phyloP scores from a whole-genome alignment of 2,888 invertebrate genomes.

The Apeira syringaria region DNA sequence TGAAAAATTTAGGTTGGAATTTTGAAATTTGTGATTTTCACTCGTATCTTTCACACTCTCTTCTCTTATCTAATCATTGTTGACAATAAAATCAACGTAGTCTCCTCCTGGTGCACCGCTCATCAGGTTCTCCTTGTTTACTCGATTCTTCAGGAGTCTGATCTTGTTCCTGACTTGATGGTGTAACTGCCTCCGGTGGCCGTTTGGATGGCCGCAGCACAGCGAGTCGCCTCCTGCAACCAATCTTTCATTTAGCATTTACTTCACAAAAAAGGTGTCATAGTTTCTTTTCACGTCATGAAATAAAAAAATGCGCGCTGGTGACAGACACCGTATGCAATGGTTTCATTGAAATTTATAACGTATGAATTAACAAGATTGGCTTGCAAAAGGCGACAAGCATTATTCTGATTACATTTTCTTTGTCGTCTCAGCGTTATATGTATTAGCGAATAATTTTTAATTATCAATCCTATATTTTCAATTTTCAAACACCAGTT shows the following conservation, averaged over 20 bases:
- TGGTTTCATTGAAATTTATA: background rate
- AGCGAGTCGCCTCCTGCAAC: slow-evolving; percentile 76
- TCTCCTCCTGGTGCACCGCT: slow-evolving; percentile 54
- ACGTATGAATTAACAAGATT: slow-evolving; percentile 36
- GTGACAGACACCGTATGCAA: background rate
- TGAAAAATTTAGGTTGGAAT: too few relatives aligned
- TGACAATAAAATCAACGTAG: slow-evolving; percentile 72
- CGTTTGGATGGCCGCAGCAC: slow-evolving; percentile 55
- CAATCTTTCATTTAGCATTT: slow-evolving; percentile 49
- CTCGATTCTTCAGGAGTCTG: slow-evolving; percentile 48
- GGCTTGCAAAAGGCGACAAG: slow-evolving; percentile 59
- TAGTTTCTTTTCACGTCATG: too few relatives aligned
- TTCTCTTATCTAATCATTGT: slow-evolving; percentile 55
- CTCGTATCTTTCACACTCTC: too few relatives aligned
- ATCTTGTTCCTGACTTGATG: slow-evolving; percentile 58
- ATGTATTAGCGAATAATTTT: too few relatives aligned
- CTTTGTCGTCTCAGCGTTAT: background rate
- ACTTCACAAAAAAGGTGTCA: background rate
- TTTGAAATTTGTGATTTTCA: too few relatives aligned
- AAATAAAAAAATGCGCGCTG: too few relatives aligned
- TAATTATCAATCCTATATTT: too few relatives aligned
- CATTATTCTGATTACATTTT: slow-evolving; percentile 4
- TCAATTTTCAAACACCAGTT: too few relatives aligned
- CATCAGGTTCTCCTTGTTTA: slow-evolving; percentile 67
- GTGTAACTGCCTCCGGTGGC: slow-evolving; percentile 65